A percentile compares a stretch with the other conserved stretches of the same genome.
phyloP scores from a whole-genome alignment of 2,888 invertebrate genomes.

The Drosophila cognata region DNA sequence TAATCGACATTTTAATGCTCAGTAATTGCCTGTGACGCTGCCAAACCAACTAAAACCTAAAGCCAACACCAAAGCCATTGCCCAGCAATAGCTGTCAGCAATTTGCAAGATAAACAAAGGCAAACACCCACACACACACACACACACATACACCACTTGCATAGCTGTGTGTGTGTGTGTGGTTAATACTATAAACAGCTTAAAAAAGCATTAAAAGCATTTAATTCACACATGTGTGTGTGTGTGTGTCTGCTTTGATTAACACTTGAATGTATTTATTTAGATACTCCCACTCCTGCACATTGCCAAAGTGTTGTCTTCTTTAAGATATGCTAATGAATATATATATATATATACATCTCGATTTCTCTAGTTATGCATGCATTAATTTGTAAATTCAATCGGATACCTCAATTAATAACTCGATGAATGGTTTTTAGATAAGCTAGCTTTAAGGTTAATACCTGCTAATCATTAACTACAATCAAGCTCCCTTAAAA shows the following conservation, averaged over 20 bases:
- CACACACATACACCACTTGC: conserved; percentile 7
- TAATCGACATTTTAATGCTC: conserved; percentile 60
- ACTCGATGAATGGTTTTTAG: not conserved
- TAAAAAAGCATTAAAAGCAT: conserved; percentile 59
- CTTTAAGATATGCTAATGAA: not conserved
- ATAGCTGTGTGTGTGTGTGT: conserved; percentile 17
- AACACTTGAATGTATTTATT: conserved; percentile 12
- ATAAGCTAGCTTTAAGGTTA: not conserved
- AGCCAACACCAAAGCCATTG: conserved; percentile 27
- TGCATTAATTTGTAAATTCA: no score
- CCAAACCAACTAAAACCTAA: conserved; percentile 14
- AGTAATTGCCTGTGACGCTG: conserved; percentile 44
- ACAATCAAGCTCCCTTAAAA: not conserved
- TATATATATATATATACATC: not conserved
- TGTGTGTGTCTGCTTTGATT: conserved; percentile 14
- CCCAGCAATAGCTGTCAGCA: conserved; percentile 37
- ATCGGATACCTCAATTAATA: not conserved
- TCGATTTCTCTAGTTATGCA: no score
- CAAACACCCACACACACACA: not conserved
- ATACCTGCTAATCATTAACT: not conserved
- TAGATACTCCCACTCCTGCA: not conserved
- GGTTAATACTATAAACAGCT: conserved; percentile 66
- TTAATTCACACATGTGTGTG: conserved; percentile 21
- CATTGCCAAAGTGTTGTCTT: conserved; percentile 9
- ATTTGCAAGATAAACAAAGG: conserved; percentile 58